Base-by-base conservation (phyloP, 2,797 vertebrate genomes). In the Bradypodion pumilum region DNA sequence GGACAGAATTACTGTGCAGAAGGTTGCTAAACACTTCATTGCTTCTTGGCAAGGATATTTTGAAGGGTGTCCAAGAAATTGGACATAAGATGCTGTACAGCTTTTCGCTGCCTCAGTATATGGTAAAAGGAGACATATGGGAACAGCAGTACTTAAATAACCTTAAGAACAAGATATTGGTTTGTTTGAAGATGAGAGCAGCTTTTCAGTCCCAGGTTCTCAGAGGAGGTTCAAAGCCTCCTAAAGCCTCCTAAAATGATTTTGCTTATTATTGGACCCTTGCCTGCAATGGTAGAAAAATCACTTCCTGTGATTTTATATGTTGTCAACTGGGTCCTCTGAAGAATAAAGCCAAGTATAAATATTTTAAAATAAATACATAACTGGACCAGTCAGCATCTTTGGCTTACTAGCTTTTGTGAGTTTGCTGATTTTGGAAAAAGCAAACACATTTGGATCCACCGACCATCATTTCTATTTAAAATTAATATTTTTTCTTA, bases 1-100 rank as follows among this genome's bases (percentile, higher is more conserved):
- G 86, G 74, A 81, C n/a, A 78, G 27, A 89, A 42, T 84, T 90
- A n/a, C 40, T 86, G 1, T 72, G 75, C 60, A 90, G 63, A 88
- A 85, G 75, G 65, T 81, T 80, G 72, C 0, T 8, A 70, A 83
- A 40, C 60, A 83, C 25, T 80, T 70, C 42, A 74, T 32, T 83
- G n/a, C 59, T 87, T 74, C 60, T 86, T 90, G 78, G 70, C 72
- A 83, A 65, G 13, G 69, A 10, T 72, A 1, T 7, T 60, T 88
- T 86, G 62, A 85, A 87, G 62, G 42, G 65, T 35, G 85, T 81
- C 75, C 78, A 88, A 85, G 35, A 44, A 86, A 86, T 16, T 3
- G 87, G 68, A 81, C 12, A 1, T 76, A 46, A 6, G 81, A 76
- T 40, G 52, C 59, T 66, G 74, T n/a, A 62, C 10, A 85, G 75